Conservation (phyloP, 2,888 invertebrate species). For the Conops quadrifasciatus region DNA sequence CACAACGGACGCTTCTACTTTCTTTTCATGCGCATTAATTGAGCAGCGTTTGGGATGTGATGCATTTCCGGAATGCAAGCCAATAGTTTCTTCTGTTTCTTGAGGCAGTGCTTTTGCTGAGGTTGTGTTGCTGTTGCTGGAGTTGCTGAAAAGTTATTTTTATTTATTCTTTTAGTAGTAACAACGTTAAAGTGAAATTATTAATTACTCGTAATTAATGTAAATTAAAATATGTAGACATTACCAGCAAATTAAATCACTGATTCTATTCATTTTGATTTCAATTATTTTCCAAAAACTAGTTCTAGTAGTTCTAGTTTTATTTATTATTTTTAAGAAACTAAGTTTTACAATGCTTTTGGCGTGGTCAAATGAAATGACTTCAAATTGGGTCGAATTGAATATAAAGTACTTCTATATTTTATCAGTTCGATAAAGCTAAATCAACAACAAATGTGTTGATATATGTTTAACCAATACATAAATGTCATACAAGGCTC, state of each 20-base stretch:
- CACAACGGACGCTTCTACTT: not conserved
- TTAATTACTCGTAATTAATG: not conserved
- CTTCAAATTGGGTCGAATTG: not conserved
- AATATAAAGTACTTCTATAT: not conserved
- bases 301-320: no score
- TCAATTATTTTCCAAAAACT: not conserved
- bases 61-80: conserved; percentile 4
- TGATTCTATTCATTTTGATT: conserved; percentile 40
- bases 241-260: conserved; percentile 42
- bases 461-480: conserved; percentile 10
- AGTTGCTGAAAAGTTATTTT: conserved; percentile 34
- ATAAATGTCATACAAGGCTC: not conserved
- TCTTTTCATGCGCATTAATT: not conserved
- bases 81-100: conserved; percentile 7
- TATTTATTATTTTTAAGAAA: no score
- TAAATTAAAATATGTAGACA: conserved; percentile 12
- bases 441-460: not conserved
- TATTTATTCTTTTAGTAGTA: not conserved
- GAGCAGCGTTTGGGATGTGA: not conserved
- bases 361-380: not conserved
- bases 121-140: conserved; percentile 36
- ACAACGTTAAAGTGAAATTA: not conserved
- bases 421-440: conserved; percentile 15
- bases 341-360: not conserved
- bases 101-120: conserved; percentile 21